Percentiles rank a stretch among this genome's conserved stretches.
Conservation (phyloP, 2,888 invertebrate genomes). For the Acanthosepion esculentum region DNA sequence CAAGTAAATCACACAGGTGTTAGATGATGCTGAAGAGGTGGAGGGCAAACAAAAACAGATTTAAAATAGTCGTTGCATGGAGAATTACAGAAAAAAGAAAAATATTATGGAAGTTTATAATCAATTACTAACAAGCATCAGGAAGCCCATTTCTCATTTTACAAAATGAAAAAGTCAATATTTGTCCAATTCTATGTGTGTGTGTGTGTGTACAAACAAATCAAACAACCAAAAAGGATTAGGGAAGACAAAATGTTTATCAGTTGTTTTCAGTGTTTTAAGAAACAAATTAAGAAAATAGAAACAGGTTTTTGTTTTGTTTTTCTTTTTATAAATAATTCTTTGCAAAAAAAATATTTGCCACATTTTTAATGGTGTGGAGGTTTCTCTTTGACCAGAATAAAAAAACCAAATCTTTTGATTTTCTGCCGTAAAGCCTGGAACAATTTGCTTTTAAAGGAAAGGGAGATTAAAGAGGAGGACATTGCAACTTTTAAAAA, state of each 20-base stretch:
- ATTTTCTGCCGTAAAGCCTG: neutral
- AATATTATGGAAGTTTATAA: neutral
- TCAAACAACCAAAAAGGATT: neutral
- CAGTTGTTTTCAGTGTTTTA: neutral
- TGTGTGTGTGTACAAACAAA: neutral
- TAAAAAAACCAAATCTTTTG: neutral
- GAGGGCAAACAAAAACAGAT: neutral
- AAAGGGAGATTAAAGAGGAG: neutral
- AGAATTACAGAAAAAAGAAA: neutral
- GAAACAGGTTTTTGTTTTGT: neutral
- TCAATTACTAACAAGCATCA: neutral
- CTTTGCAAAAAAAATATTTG: neutral
- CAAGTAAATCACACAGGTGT: neutral
- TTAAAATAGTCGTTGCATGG: neutral
- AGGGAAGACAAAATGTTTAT: neutral
- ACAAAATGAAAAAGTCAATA: neutral
- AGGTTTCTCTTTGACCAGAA: neutral
- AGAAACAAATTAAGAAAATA: constrained; percentile 18
- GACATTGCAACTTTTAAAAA: neutral
- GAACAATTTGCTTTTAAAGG: no score
- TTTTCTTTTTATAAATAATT: neutral
- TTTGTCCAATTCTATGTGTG: neutral
- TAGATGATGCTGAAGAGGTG: no score
- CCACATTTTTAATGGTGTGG: neutral
- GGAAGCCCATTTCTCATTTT: neutral